Percentiles rank a stretch among this genome's conserved stretches.
Evolutionary conservation across 2,888 invertebrate species (phyloP).

Genomic region (Pecten maximus): DNA sequence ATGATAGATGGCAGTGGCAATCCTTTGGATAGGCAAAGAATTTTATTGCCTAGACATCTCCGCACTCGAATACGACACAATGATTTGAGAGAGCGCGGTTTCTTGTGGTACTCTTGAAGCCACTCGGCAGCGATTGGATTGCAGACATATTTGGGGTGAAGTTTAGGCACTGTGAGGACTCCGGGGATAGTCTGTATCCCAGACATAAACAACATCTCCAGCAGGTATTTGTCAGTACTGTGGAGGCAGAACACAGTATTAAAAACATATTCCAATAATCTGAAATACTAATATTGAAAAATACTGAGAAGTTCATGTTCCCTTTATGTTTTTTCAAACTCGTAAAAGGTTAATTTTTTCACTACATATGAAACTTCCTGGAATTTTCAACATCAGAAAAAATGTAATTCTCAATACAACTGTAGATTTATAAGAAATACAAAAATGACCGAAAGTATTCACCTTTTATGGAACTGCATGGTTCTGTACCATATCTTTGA

Average conservation of each 20-base stretch:
- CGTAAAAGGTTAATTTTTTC: too few species aligned
- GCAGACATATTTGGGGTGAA: conserved; percentile 54
- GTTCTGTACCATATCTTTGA: too few species aligned
- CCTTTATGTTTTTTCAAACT: too few species aligned
- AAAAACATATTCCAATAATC: background rate
- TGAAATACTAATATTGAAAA: too few species aligned
- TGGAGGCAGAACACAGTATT: conserved; percentile 43
- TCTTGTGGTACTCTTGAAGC: conserved; percentile 60
- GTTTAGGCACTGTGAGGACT: conserved; percentile 48
- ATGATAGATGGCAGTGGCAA: conserved; percentile 61
- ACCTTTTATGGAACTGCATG: too few species aligned
- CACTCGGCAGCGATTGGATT: conserved; percentile 61
- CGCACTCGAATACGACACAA: conserved; percentile 63
- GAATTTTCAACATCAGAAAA: background rate
- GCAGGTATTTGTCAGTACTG: conserved; percentile 56
- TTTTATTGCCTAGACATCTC: conserved; percentile 63
- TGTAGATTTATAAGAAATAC: too few species aligned
- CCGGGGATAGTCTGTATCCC: conserved; percentile 62
- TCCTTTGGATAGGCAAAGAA: conserved; percentile 54
- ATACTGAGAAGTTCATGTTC: too few species aligned
- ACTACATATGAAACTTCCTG: too few species aligned
- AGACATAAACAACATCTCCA: conserved; percentile 64
- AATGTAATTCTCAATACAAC: too few species aligned
- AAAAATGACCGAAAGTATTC: too few species aligned
- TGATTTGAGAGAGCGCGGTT: conserved; percentile 61